phyloP scores from a whole-genome alignment of 2,113 vertebrate genomes.

The Oncorhynchus nerka region DNA sequence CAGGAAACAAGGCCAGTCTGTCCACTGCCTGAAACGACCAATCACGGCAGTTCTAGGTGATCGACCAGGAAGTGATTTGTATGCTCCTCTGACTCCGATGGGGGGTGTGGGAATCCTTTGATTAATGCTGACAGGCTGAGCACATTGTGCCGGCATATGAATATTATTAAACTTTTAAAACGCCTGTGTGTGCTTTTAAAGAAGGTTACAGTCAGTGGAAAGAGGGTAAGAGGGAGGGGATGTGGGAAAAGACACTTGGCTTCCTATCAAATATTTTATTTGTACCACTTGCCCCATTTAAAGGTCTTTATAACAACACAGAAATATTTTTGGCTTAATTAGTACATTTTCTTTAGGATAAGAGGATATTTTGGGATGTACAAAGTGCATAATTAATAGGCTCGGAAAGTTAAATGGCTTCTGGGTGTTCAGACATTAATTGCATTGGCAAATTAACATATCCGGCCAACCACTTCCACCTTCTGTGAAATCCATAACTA shows the following conservation, averaged over 20 bases:
- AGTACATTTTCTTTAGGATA: conserved; percentile 61
- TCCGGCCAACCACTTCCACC: conserved; percentile 54
- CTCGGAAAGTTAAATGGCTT: conserved; percentile 73
- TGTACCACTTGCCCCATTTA: conserved; percentile 65
- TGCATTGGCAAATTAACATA: conserved; percentile 72
- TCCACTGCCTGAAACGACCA: conserved; percentile 42
- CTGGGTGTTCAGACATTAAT: conserved; percentile 66
- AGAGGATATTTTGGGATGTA: conserved; percentile 73
- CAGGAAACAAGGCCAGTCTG: conserved; percentile 53
- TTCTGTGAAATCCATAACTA: conserved; percentile 38
- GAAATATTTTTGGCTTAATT: conserved; percentile 59
- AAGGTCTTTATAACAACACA: conserved; percentile 49
- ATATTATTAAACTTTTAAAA: conserved; percentile 65
- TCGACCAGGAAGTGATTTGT: conserved; percentile 45
- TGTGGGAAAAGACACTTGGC: conserved; percentile 56
- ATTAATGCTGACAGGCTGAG: conserved; percentile 60
- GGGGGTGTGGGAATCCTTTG: conserved; percentile 31
- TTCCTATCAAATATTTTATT: conserved; percentile 64
- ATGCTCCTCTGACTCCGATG: conserved; percentile 35
- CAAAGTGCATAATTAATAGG: conserved; percentile 77
- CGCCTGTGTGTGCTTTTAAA: conserved; percentile 53
- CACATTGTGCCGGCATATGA: conserved; percentile 58
- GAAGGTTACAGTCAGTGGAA: conserved; percentile 47
- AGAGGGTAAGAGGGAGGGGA: conserved; percentile 33
- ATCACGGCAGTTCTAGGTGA: conserved; percentile 38